Evolutionary conservation across 2,888 invertebrate genomes (phyloP), one percentile per base, ranked within the genome.

Genomic region (Cryptocheilus praepositus): DNA sequence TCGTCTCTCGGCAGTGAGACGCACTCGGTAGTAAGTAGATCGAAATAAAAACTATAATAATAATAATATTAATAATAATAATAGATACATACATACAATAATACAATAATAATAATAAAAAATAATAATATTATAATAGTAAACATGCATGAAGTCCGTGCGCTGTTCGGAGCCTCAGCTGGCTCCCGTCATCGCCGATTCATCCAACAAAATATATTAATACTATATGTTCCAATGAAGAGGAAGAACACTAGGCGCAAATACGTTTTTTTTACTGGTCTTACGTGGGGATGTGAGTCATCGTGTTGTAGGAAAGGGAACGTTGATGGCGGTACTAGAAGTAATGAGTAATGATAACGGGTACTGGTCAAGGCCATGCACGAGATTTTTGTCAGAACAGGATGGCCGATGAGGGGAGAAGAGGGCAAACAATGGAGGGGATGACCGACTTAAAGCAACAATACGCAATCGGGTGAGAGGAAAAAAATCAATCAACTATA

Each of bases 151-250:
- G 80, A 80, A 81, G 78, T 78, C 82, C 21, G 46, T 58, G 3
- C 45, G 45, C n/a, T 44, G 75, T 61, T 69, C 36, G 36, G 36
- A 36, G 36, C 36, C 36, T 36, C 77, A 68, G 69, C 59, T 52
- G 49, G 36, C 57, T 61, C 43, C 56, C 62, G 55, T 66, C 65
- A 70, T 76, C 71, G 69, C 55, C 82, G 78, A 74, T 76, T 72
- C 79, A 78, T 83, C 81, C 80, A 83, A 83, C 83, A 87, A 87
- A 86, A 86, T 87, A 87, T 85, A 86, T 87, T 87, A 87, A 86
- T 87, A 87, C 84, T 86, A 85, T 86, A 81, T 69, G 74, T 75
- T 78, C 71, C 49, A 71, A 66, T 59, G n/a, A 18, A 62, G 60
- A 65, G 65, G 54, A 36, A 62, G 64, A 77, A 72, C 67, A 70